Conservation (phyloP, 2,797 vertebrate genomes). For the Erpetoichthys calabaricus region DNA sequence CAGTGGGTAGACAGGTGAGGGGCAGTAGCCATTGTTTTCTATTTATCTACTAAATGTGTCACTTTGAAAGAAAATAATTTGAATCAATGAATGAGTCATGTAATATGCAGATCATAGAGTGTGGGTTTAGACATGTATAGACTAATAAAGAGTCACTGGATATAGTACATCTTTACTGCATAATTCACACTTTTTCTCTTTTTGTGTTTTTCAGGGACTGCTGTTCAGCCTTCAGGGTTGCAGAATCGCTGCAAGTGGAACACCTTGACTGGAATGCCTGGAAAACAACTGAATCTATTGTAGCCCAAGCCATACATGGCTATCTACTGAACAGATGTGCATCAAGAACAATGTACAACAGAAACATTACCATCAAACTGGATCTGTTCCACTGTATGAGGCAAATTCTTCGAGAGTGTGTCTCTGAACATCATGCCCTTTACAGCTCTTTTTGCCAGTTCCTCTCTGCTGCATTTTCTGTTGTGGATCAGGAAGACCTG, state of each 20-base stretch:
- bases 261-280: slow-evolving; percentile 13
- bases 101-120: not conserved
- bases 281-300: slow-evolving; percentile 8
- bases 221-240: slow-evolving; percentile 13
- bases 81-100: too few species aligned
- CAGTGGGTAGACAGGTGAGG: slow-evolving; percentile 20
- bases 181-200: slow-evolving; percentile 1
- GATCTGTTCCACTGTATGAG: slow-evolving; percentile 19
- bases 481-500: slow-evolving; percentile 15
- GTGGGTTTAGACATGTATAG: too few species aligned
- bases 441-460: slow-evolving; percentile 12
- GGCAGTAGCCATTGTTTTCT: not conserved
- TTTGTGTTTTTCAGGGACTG: slow-evolving; percentile 10
- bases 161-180: slow-evolving; percentile 3
- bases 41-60: not conserved
- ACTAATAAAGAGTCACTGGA: not conserved
- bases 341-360: slow-evolving; percentile 8
- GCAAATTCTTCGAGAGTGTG: slow-evolving; percentile 10
- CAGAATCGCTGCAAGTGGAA: slow-evolving; percentile 3
- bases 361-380: slow-evolving; percentile 12
- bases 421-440: slow-evolving; percentile 13
- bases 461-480: slow-evolving; percentile 13
- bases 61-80: not conserved
- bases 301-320: slow-evolving; percentile 4
- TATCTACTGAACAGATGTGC: slow-evolving; percentile 8